Conservation (phyloP, 2,797 vertebrate species). For the Meda fulgida region DNA sequence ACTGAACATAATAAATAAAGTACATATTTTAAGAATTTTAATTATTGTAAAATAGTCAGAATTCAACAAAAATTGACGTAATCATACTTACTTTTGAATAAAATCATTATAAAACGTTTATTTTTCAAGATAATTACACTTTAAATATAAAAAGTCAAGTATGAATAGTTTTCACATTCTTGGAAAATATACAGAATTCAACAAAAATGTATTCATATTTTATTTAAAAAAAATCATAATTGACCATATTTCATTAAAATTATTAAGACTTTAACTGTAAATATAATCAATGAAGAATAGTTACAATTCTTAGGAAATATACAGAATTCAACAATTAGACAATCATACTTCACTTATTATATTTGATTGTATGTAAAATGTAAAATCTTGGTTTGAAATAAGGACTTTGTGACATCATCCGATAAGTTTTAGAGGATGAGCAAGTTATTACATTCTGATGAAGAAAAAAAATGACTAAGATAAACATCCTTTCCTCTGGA, state of each 20-base stretch:
- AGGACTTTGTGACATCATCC: slow-evolving; percentile 1
- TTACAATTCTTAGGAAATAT: not conserved
- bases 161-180: not conserved
- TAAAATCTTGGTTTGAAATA: too few species aligned
- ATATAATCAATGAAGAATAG: not conserved
- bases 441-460: slow-evolving; percentile 17
- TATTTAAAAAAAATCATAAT: not conserved
- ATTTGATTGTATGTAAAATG: not conserved
- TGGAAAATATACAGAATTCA: not conserved
- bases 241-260: not conserved
- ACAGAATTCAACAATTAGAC: not conserved
- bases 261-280: not conserved
- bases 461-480: not conserved
- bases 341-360: not conserved
- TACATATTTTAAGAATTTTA: too few species aligned
- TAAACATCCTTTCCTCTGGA: not conserved
- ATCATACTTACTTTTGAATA: not conserved
- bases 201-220: not conserved
- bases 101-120: not conserved
- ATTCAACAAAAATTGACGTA: not conserved
- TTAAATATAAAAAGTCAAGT: not conserved
- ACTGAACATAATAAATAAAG: not conserved
- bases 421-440: not conserved
- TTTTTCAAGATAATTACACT: not conserved
- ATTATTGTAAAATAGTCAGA: not conserved